These are phyloP conservation scores for Biston betularia DNA, from an alignment of 2,888 invertebrate species.

Conservation along the genomic window DNA sequence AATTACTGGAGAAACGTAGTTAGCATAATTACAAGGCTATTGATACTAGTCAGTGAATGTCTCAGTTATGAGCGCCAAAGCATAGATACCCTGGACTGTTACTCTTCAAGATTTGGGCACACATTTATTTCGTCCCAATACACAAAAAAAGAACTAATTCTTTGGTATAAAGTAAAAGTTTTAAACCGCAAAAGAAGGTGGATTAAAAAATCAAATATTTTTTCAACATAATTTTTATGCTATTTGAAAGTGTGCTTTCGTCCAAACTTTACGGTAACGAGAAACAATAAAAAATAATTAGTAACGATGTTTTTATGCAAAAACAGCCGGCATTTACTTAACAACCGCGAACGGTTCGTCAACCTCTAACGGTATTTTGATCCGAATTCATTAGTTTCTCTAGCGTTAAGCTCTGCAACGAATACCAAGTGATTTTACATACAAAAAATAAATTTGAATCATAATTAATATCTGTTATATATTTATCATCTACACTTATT, in stretches of 20 bases:
- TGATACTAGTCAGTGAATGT: too few relatives aligned
- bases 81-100: too few relatives aligned
- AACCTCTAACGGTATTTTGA: slow-evolving; percentile 79
- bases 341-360: slow-evolving; percentile 65
- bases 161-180: not conserved
- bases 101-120: too few relatives aligned
- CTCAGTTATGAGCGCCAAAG: too few relatives aligned
- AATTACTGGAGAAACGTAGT: too few relatives aligned
- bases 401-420: slow-evolving; percentile 44
- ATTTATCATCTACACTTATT: too few relatives aligned
- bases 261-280: slow-evolving; percentile 43
- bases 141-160: too few relatives aligned
- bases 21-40: too few relatives aligned
- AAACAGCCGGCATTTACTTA: slow-evolving; percentile 60
- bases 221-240: slow-evolving; percentile 20
- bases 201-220: slow-evolving; percentile 25
- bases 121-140: too few relatives aligned
- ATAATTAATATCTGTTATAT: not conserved
- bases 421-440: slow-evolving; percentile 40
- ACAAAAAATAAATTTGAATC: slow-evolving; percentile 11
- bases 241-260: slow-evolving; percentile 39
- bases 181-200: not conserved
- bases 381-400: slow-evolving; percentile 67
- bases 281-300: slow-evolving; percentile 46
- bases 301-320: slow-evolving; percentile 49